Conservation (phyloP, 64 coral and sea anemone species). For the Actinia equina region DNA sequence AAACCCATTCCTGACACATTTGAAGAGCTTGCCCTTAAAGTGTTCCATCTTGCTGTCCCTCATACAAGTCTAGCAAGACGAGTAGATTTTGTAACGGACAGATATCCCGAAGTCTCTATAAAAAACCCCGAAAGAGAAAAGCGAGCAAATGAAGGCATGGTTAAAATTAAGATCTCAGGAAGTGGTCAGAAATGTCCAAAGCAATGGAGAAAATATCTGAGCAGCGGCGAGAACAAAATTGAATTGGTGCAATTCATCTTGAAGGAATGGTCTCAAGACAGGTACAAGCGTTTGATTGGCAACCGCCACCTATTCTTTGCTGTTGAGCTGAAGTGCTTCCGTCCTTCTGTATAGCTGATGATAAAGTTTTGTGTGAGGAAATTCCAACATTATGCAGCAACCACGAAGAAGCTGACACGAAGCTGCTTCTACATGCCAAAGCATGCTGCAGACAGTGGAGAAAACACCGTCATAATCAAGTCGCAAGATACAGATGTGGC, state of each 20-base stretch:
- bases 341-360: conserved; percentile 3
- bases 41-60: conserved; percentile 24
- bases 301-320: conserved; percentile 28
- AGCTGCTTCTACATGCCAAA: conserved; percentile 52
- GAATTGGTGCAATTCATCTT: conserved; percentile 30
- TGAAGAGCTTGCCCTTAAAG: conserved; percentile 21
- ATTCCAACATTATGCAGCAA: conserved; percentile 14
- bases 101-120: conserved; percentile 49
- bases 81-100: conserved; percentile 38
- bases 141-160: conserved; percentile 15
- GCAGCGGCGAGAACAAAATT: conserved; percentile 37
- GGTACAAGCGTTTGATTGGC: conserved; percentile 19
- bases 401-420: conserved; percentile 64
- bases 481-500: conserved; percentile 61
- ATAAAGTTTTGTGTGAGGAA: conserved; percentile 18
- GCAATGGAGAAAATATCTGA: conserved; percentile 36
- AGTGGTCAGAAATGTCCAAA: conserved; percentile 35
- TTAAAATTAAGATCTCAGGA: conserved; percentile 29
- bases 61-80: conserved; percentile 22
- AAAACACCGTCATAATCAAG: conserved; percentile 42
- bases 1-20: conserved; percentile 34
- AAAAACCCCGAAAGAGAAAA: conserved; percentile 43
- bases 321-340: conserved; percentile 27
- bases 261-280: conserved; percentile 40
- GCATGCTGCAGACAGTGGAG: conserved; percentile 41